phyloP scores from a whole-genome alignment of 1,140 invertebrate species.

The Saccostrea echinata region DNA sequence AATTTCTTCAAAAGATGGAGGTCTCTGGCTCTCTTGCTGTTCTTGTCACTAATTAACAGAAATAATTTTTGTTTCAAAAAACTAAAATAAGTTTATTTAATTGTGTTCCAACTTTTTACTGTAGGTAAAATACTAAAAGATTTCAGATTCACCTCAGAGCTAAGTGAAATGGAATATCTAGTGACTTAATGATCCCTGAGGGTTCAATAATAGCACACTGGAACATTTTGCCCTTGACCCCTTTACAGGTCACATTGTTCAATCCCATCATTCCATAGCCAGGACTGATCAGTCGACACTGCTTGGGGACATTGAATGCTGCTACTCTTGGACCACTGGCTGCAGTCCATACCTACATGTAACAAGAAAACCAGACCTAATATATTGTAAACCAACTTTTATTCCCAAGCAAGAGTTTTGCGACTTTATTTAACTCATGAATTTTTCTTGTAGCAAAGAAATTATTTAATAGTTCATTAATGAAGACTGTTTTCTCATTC shows the following conservation, averaged over 20 bases:
- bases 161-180: constrained; percentile 94
- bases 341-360: constrained; percentile 85
- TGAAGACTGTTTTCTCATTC: too few relatives aligned
- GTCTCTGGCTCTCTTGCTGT: constrained; percentile 91
- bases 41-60: constrained; percentile 85
- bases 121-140: background rate
- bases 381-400: background rate
- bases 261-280: constrained; percentile 89
- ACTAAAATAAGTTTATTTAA: too few relatives aligned
- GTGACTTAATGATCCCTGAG: constrained; percentile 88
- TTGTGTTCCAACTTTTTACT: background rate
- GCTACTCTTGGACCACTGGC: constrained; percentile 93
- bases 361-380: background rate
- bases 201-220: constrained; percentile 91
- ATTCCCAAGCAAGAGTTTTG: background rate
- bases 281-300: constrained; percentile 82
- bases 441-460: too few relatives aligned
- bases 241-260: constrained; percentile 80
- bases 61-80: background rate
- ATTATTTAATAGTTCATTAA: too few relatives aligned
- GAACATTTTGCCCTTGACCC: constrained; percentile 83
- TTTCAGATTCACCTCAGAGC: constrained; percentile 71
- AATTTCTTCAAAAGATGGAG: constrained; percentile 90
- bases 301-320: constrained; percentile 92
- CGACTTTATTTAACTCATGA: too few relatives aligned